Evolutionary conservation across 2,888 invertebrate genomes (phyloP).

Genomic region (Ennomos fuscantarius): DNA sequence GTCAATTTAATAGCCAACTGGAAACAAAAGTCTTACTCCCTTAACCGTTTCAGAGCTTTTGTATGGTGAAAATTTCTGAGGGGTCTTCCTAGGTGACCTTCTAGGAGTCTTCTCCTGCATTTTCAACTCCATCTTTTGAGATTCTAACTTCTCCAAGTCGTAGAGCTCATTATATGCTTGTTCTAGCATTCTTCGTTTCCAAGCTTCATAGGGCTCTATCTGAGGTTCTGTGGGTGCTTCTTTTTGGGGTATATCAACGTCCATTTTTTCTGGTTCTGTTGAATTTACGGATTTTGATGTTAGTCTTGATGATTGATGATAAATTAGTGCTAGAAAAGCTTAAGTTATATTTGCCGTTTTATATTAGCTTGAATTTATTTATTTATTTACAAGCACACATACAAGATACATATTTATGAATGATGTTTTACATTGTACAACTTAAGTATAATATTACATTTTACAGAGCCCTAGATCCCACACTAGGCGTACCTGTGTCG

Average conservation of each 20-base stretch:
- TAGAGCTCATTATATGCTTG: slow-evolving; percentile 70
- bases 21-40: slow-evolving; percentile 70
- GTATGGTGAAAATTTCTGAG: slow-evolving; percentile 68
- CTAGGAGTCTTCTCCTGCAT: slow-evolving; percentile 46
- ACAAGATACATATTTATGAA: too few relatives aligned
- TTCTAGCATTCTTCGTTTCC: slow-evolving; percentile 86
- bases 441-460: too few relatives aligned
- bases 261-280: slow-evolving; percentile 59
- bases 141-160: slow-evolving; percentile 46
- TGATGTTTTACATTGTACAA: too few relatives aligned
- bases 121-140: slow-evolving; percentile 8
- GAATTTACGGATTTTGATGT: slow-evolving; percentile 15
- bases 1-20: slow-evolving; percentile 31
- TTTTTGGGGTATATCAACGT: slow-evolving; percentile 49
- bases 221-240: slow-evolving; percentile 51
- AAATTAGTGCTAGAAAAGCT: too few relatives aligned
- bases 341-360: too few relatives aligned
- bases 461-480: too few relatives aligned
- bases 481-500: too few relatives aligned
- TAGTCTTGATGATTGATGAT: too few relatives aligned
- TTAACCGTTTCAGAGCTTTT: slow-evolving; percentile 56
- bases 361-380: slow-evolving; percentile 3
- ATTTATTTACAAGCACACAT: too few relatives aligned
- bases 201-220: slow-evolving; percentile 86
- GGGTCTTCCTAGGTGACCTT: slow-evolving; percentile 66